Percentiles rank a stretch among this genome's conserved stretches.
Evolutionary conservation across 2,888 invertebrate species (phyloP).

Genomic region (Torymus aiolomorphi): DNA sequence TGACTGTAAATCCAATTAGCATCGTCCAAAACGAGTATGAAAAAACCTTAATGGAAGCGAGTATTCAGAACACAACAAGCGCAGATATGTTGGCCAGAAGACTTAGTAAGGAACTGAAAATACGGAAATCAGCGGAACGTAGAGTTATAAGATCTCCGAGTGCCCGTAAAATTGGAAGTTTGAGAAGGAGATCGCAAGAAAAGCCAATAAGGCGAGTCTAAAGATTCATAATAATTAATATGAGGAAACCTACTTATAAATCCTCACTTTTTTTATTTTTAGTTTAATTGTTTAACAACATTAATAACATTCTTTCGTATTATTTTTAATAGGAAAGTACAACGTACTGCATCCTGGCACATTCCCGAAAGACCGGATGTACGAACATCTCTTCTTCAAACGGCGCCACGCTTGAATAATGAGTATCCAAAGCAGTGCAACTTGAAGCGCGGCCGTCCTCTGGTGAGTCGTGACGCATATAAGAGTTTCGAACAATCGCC

Average conservation of each 20-base stretch:
- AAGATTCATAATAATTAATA: too few relatives aligned
- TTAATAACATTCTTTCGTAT: conserved; percentile 1
- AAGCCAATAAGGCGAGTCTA: conserved; percentile 67
- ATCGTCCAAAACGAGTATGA: conserved; percentile 85
- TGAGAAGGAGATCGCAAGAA: conserved; percentile 85
- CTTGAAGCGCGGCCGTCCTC: conserved; percentile 49
- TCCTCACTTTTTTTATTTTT: too few relatives aligned
- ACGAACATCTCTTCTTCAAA: conserved; percentile 49
- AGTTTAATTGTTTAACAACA: too few relatives aligned
- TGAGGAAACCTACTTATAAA: too few relatives aligned
- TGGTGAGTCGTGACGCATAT: conserved; percentile 45
- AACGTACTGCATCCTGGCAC: conserved; percentile 83
- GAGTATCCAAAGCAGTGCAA: conserved; percentile 74
- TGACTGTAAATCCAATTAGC: conserved; percentile 77
- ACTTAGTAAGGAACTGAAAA: conserved; percentile 85
- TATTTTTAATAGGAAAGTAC: conserved; percentile 64
- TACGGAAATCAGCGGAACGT: conserved; percentile 82
- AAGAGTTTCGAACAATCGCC: conserved; percentile 48
- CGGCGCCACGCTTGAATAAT: conserved; percentile 57
- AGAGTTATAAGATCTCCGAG: conserved; percentile 88
- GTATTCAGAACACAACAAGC: conserved; percentile 80
- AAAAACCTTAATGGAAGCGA: conserved; percentile 84
- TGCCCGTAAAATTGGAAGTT: conserved; percentile 87
- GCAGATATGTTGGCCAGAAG: conserved; percentile 84
- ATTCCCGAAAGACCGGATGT: conserved; percentile 68